phyloP scores from a whole-genome alignment of 2,113 vertebrate genomes.

The Cichladusa arquata region DNA sequence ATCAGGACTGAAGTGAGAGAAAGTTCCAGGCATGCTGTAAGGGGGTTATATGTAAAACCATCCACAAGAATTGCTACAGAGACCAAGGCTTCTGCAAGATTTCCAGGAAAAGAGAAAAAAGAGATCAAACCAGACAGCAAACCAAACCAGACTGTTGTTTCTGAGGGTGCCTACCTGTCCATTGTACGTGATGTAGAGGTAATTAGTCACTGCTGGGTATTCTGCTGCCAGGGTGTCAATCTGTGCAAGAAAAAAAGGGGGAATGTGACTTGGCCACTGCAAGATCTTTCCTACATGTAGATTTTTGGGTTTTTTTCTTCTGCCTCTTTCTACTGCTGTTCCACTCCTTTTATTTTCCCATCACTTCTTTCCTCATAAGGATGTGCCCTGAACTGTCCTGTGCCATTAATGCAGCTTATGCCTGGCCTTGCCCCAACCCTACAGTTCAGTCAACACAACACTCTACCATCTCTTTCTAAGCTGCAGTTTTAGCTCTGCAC shows the following conservation, averaged over 20 bases:
- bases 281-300: neutral
- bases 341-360: neutral
- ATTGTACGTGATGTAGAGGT: conserved; percentile 90
- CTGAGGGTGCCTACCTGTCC: conserved; percentile 81
- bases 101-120: neutral
- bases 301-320: neutral
- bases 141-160: neutral
- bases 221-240: conserved; percentile 95
- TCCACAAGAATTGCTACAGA: neutral
- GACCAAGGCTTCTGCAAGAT: neutral
- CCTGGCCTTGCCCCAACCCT: neutral
- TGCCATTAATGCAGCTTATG: fast-evolving
- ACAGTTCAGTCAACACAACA: neutral
- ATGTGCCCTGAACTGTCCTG: neutral
- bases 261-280: neutral
- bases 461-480: neutral
- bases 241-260: conserved; percentile 63
- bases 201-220: conserved; percentile 92
- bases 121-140: neutral
- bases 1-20: neutral
- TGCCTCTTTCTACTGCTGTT: neutral
- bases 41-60: neutral
- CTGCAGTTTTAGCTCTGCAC: neutral
- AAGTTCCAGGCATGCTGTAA: neutral
- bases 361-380: neutral